Base-by-base conservation (phyloP, 2,797 vertebrate species). In the Pelodytes ibericus region DNA sequence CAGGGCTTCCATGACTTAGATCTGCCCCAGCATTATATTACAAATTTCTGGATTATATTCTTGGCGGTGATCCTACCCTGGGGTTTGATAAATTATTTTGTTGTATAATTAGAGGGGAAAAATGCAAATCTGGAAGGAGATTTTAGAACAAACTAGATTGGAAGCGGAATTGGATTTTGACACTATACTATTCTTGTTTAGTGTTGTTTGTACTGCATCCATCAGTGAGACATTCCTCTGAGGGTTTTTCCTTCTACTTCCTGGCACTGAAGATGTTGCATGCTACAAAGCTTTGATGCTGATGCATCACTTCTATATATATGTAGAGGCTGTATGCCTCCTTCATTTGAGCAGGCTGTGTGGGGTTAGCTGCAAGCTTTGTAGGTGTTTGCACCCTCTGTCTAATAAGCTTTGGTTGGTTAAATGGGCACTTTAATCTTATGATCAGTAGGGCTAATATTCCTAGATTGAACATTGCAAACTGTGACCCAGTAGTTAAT, bases 221-320 rank as follows among this genome's bases (percentile, higher is more conserved):
- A 25, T 59, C 63, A 47, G 59, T 18, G 58, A 18, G 51, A 57
- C 30, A 47, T 64, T 76, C 44, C 66, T 63, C 66, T 25, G 59
- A 69, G 44, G 66, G 74, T 63, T 76, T 75, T 72, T 57, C 69
- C 39, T 51, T 59, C 68, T 26, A 77, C 74, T 57, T 51, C 3
- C 63, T 79, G 76, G 64, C 36, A 27, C 31, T 69, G 58, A 47
- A 58, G 71, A 74, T 74, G 41, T 13, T 44, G 59, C 65, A 66
- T 61, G 63, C 57, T 67, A 56, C 59, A 60, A 75, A 57, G 56
- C 31, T 30, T 51, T 49, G 20, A n/a, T 75, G 72, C 58, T 75
- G 36, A 75, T 26, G 73, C 56, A 66, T 74, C 57, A 62, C 33
- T 68, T 75, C 27, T 77, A 57, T 76, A 75, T 73, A 59, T 67